Evolutionary conservation across 2,113 vertebrate genomes (phyloP).

Genomic region (Otis tarda): DNA sequence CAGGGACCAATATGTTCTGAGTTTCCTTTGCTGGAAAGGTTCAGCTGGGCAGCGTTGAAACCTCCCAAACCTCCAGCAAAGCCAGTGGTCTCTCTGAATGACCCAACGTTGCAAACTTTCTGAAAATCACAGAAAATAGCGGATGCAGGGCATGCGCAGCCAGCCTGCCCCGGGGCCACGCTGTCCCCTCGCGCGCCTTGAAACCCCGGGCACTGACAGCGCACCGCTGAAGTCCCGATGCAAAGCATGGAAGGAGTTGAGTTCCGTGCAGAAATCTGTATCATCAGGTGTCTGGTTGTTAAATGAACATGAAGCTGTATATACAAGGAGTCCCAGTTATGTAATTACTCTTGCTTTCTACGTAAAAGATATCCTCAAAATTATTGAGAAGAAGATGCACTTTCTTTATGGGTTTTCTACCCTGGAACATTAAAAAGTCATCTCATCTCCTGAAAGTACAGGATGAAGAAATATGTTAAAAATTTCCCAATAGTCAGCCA

Average conservation of each 20-base stretch:
- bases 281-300: not conserved
- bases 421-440: not conserved
- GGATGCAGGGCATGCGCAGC: rapidly evolving
- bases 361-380: not conserved
- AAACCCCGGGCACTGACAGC: not conserved
- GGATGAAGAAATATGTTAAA: conserved; percentile 42
- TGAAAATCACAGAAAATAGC: not conserved
- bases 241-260: too few species aligned
- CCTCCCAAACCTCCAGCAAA: not conserved
- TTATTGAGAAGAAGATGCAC: not conserved
- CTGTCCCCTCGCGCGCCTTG: rapidly evolving
- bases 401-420: not conserved
- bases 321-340: not conserved
- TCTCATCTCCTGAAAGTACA: conserved; percentile 26
- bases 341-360: not conserved
- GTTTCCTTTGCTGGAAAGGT: not conserved
- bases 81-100: not conserved
- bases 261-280: too few species aligned
- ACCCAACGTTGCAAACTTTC: rapidly evolving
- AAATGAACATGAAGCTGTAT: not conserved
- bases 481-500: conserved; percentile 45
- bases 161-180: not conserved
- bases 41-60: not conserved
- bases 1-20: too few species aligned
- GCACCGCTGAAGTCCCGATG: rapidly evolving